Percentiles rank a stretch among this genome's conserved stretches.
Evolutionary conservation across 2,797 vertebrate genomes (phyloP).

Genomic region (Gallirallus australis): DNA sequence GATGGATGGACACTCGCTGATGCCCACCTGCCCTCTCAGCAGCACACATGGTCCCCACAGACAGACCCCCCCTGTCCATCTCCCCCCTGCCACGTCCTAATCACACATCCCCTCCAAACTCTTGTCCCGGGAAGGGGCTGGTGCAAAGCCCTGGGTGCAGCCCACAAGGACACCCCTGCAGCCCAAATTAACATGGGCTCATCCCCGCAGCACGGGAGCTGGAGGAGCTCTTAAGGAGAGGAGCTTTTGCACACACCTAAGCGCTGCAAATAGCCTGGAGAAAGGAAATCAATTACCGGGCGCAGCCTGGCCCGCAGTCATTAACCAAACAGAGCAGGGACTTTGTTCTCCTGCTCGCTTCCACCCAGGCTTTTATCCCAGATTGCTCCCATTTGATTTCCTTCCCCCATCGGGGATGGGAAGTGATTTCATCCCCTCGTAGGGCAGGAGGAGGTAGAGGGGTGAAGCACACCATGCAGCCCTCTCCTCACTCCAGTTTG

Average conservation of each 20-base stretch:
- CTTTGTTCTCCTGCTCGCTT: background rate
- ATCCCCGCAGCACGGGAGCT: background rate
- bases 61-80: no score
- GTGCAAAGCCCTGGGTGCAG: fast-evolving
- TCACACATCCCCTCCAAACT: background rate
- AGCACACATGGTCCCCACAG: fast-evolving
- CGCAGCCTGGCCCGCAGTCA: constrained; percentile 2
- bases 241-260: background rate
- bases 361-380: background rate
- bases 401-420: background rate
- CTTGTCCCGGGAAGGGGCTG: fast-evolving
- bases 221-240: background rate
- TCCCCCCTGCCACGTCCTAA: background rate
- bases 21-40: background rate
- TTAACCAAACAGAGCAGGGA: background rate
- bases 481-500: no score
- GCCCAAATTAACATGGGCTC: background rate
- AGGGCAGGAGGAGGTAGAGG: background rate
- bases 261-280: constrained; percentile 34
- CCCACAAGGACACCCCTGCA: background rate
- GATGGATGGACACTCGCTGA: fast-evolving
- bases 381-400: background rate
- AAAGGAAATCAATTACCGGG: constrained; percentile 42
- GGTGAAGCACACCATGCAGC: background rate
- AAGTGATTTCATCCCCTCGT: background rate